These are phyloP conservation scores for Polyodon spathula DNA, from an alignment of 2,113 vertebrate species.

Conservation along the genomic window DNA sequence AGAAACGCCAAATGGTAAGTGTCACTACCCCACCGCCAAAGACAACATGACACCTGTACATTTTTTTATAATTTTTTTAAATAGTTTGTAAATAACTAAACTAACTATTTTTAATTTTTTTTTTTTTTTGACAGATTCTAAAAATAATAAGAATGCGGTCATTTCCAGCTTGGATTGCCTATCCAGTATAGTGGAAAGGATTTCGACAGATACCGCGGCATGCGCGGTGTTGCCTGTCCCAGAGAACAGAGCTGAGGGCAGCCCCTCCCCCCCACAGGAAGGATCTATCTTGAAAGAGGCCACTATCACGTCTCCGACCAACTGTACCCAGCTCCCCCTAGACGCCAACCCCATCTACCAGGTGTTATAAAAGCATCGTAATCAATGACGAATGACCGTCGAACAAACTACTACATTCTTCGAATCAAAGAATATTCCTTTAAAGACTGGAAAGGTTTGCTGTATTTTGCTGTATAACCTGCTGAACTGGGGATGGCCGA, in stretches of 20 bases:
- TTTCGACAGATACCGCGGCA: slow-evolving; percentile 76
- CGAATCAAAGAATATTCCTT: slow-evolving; percentile 10
- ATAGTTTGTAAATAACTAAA: too few species aligned
- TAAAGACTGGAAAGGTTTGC: neutral
- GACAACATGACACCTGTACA: too few species aligned
- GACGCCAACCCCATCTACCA: slow-evolving; percentile 81
- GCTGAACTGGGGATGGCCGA: neutral
- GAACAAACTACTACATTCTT: slow-evolving; percentile 5
- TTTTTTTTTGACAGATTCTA: slow-evolving; percentile 47
- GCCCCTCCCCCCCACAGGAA: slow-evolving; percentile 52
- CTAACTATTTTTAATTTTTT: neutral
- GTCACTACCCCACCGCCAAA: neutral
- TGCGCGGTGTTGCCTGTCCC: slow-evolving; percentile 49
- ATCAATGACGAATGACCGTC: neutral
- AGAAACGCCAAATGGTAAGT: slow-evolving; percentile 68
- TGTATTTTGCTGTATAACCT: neutral
- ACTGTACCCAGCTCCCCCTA: slow-evolving; percentile 48
- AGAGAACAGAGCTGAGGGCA: slow-evolving; percentile 43
- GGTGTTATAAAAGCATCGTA: slow-evolving; percentile 63
- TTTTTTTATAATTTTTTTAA: too few species aligned
- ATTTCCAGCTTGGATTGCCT: slow-evolving; percentile 92
- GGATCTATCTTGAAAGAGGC: slow-evolving; percentile 40
- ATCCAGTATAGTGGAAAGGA: slow-evolving; percentile 94
- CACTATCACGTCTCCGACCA: slow-evolving; percentile 41
- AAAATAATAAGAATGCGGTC: slow-evolving; percentile 65